Evolutionary conservation across 2,888 invertebrate species (phyloP).

Genomic region (Agrochola litura): DNA sequence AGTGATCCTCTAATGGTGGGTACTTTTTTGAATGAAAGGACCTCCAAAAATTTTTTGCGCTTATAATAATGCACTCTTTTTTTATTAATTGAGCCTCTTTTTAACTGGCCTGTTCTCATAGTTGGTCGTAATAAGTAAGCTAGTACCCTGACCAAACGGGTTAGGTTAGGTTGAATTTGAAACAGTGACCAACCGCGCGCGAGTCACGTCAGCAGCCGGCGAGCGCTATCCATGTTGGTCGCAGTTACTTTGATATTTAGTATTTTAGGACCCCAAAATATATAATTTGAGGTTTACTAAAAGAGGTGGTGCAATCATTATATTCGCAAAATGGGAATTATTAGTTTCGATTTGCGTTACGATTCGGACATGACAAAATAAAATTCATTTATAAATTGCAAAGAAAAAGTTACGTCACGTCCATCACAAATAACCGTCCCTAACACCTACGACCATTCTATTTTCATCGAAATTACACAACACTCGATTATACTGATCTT

Average conservation of each 20-base stretch:
- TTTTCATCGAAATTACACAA: slow-evolving; percentile 15
- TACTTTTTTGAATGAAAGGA: neutral
- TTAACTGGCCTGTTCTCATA: neutral
- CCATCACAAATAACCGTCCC: neutral
- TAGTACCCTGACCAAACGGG: neutral
- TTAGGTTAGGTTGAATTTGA: too few relatives aligned
- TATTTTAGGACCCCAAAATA: neutral
- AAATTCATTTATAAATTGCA: neutral
- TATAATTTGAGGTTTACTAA: neutral
- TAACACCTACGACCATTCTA: slow-evolving; percentile 9
- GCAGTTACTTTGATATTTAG: neutral
- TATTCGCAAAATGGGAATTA: neutral
- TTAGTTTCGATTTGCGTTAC: neutral
- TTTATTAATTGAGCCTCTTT: neutral
- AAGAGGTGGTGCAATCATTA: neutral
- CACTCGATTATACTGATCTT: slow-evolving; percentile 29
- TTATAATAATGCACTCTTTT: neutral
- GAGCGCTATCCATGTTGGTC: neutral
- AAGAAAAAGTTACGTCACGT: neutral
- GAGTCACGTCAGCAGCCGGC: neutral
- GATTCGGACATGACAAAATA: neutral
- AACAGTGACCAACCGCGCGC: neutral
- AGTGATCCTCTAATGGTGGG: neutral
- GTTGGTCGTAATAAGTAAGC: neutral
- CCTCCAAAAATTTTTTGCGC: neutral